Percentiles rank a stretch among this genome's conserved stretches.
phyloP scores from a whole-genome alignment of 2,888 invertebrate genomes.

The Synanthedon formicaeformis region DNA sequence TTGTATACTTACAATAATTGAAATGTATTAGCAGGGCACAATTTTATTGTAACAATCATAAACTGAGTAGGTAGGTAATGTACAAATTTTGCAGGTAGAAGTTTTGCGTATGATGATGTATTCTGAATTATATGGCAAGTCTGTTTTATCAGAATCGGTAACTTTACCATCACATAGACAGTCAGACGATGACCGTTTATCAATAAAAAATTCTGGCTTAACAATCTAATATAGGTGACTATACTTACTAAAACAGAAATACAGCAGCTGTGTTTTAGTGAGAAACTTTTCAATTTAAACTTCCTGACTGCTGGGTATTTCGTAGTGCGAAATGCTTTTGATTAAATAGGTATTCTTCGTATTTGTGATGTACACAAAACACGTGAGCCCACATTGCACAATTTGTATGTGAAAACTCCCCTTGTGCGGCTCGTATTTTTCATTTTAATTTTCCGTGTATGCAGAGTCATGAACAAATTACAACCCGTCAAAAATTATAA shows the following conservation, averaged over 20 bases:
- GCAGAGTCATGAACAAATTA: slow-evolving; percentile 16
- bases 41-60: too few species aligned
- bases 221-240: slow-evolving; percentile 26
- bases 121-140: too few species aligned
- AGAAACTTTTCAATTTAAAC: slow-evolving; percentile 54
- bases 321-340: not conserved
- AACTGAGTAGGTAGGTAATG: too few species aligned
- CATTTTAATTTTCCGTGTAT: not conserved
- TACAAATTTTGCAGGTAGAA: too few species aligned
- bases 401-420: not conserved
- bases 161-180: too few species aligned
- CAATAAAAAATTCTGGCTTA: slow-evolving; percentile 12
- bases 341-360: slow-evolving; percentile 6
- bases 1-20: too few species aligned
- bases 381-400: not conserved
- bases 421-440: not conserved
- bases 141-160: too few species aligned
- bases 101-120: too few species aligned
- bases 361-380: not conserved
- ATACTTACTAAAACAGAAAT: slow-evolving; percentile 1
- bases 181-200: too few species aligned
- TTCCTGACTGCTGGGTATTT: slow-evolving; percentile 11
- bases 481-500: slow-evolving; percentile 30
- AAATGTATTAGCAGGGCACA: too few species aligned
- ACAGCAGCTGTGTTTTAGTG: slow-evolving; percentile 33